phyloP scores from a whole-genome alignment of 2,888 invertebrate genomes.

The Piscicola geometra region DNA sequence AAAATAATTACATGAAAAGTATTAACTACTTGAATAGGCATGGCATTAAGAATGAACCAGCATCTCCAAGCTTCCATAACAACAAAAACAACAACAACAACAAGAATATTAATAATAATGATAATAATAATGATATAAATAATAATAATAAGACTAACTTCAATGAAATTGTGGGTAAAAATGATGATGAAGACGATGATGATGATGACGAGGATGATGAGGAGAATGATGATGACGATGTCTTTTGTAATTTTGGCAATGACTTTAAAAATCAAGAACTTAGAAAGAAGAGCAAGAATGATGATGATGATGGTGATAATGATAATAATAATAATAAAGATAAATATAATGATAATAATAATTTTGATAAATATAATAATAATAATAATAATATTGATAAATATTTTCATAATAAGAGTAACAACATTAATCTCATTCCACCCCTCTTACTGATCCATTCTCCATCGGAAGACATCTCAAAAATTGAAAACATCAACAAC shows the following conservation, averaged over 20 bases:
- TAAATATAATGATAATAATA: too few relatives aligned
- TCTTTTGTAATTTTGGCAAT: neutral
- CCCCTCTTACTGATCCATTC: neutral
- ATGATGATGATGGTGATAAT: neutral
- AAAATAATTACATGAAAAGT: neutral
- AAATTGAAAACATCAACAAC: too few relatives aligned
- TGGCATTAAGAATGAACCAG: neutral
- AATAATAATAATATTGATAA: constrained; percentile 20
- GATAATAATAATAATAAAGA: neutral
- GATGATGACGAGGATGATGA: neutral
- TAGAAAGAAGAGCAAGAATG: neutral
- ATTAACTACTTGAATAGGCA: too few relatives aligned
- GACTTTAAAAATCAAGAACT: neutral
- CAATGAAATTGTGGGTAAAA: neutral
- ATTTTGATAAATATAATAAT: constrained; percentile 20
- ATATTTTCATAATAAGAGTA: neutral
- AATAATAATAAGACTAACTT: neutral
- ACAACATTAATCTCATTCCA: neutral
- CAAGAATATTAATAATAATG: neutral
- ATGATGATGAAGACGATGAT: neutral
- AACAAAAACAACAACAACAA: constrained; percentile 14
- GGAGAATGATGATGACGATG: neutral
- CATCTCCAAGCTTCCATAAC: neutral
- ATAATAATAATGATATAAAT: neutral
- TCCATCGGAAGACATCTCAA: too few relatives aligned